Evolutionary conservation across 1,140 invertebrate genomes (phyloP).

Genomic region (Augochlora pura): DNA sequence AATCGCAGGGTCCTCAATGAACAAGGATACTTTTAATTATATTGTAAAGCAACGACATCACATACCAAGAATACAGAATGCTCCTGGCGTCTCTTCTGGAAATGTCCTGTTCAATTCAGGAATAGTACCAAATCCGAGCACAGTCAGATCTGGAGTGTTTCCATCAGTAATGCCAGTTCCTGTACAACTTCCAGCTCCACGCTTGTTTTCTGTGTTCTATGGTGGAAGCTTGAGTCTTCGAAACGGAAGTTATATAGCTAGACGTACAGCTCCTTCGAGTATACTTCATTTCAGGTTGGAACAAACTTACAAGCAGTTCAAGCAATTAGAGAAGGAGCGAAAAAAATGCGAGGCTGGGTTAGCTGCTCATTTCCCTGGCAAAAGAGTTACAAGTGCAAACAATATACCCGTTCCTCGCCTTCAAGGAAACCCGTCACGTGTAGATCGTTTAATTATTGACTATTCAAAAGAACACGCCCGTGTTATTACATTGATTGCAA

Average conservation of each 20-base stretch:
- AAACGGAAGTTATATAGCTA: slow-evolving; percentile 66
- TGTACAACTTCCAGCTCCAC: slow-evolving; percentile 66
- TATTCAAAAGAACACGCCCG: slow-evolving; percentile 90
- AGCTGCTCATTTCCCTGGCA: slow-evolving; percentile 89
- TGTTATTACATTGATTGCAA: slow-evolving; percentile 78
- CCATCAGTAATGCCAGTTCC: slow-evolving; percentile 72
- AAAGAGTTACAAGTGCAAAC: slow-evolving; percentile 90
- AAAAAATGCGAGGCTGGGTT: slow-evolving; percentile 93
- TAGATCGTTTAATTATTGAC: slow-evolving; percentile 91
- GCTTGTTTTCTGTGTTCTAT: slow-evolving; percentile 68
- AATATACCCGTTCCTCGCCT: slow-evolving; percentile 90
- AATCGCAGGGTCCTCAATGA: slow-evolving; percentile 60
- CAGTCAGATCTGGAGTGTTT: slow-evolving; percentile 62
- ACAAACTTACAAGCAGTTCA: slow-evolving; percentile 91
- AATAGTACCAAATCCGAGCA: slow-evolving; percentile 62
- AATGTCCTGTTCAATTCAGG: slow-evolving; percentile 74
- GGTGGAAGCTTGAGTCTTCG: slow-evolving; percentile 66
- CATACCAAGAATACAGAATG: slow-evolving; percentile 53
- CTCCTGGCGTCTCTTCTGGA: slow-evolving; percentile 56
- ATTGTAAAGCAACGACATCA: slow-evolving; percentile 70
- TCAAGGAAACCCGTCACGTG: slow-evolving; percentile 89
- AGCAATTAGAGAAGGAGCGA: slow-evolving; percentile 89
- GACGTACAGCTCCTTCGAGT: slow-evolving; percentile 83
- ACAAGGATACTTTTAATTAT: slow-evolving; percentile 71
- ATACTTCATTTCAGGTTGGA: slow-evolving; percentile 88